Evolutionary conservation across 1,140 invertebrate genomes (phyloP).

Genomic region (Eufriesea mexicana): DNA sequence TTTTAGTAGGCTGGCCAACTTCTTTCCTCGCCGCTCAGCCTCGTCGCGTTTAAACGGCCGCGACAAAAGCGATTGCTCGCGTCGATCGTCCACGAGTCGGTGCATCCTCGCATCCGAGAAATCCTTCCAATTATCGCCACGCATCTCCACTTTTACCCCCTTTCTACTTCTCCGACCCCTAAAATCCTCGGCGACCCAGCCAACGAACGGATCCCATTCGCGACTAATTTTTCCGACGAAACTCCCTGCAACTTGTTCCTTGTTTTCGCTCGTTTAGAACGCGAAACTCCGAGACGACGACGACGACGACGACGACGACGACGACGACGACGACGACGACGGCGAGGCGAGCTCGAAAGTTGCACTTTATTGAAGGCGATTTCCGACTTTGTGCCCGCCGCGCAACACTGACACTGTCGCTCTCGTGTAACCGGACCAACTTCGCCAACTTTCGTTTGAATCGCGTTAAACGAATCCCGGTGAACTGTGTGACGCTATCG

Average conservation of each 20-base stretch:
- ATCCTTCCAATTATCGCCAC: background rate
- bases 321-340: background rate
- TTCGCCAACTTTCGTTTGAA: conserved; percentile 65
- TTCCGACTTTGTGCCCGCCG: conserved; percentile 1
- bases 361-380: conserved; percentile 9
- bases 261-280: conserved; percentile 13
- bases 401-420: conserved; percentile 26
- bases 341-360: conserved; percentile 15
- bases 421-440: conserved; percentile 56
- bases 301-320: background rate
- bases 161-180: background rate
- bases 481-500: conserved; percentile 62
- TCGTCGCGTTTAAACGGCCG: conserved; percentile 56
- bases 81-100: background rate
- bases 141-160: no score
- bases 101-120: background rate
- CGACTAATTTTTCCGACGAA: conserved; percentile 6
- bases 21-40: conserved; percentile 31
- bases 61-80: conserved; percentile 56
- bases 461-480: conserved; percentile 65
- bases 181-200: no score
- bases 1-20: conserved; percentile 72
- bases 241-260: background rate
- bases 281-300: conserved; percentile 2
- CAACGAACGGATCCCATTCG: background rate